These are phyloP conservation scores for Takifugu flavidus DNA, from an alignment of 2,113 vertebrate genomes.

Conservation along the genomic window DNA sequence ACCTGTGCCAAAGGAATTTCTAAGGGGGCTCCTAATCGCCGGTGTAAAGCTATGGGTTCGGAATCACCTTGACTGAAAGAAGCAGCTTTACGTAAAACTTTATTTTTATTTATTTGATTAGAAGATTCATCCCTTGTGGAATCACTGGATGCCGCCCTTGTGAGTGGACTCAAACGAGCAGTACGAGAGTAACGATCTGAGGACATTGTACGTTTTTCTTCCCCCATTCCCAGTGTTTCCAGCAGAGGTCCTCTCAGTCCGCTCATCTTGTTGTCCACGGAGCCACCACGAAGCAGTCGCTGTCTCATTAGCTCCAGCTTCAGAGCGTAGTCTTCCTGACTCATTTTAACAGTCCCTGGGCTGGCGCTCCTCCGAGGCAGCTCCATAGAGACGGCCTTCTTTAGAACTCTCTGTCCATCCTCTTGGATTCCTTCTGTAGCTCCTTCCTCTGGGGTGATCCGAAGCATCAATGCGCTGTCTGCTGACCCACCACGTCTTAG, in stretches of 20 bases:
- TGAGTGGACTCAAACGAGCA: slow-evolving; percentile 75
- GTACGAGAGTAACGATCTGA: slow-evolving; percentile 70
- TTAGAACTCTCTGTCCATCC: slow-evolving; percentile 72
- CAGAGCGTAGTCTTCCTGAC: slow-evolving; percentile 86
- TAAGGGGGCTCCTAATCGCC: slow-evolving; percentile 86
- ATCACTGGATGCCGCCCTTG: slow-evolving; percentile 88
- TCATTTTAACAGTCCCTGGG: slow-evolving; percentile 81
- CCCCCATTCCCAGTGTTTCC: slow-evolving; percentile 85
- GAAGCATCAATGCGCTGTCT: slow-evolving; percentile 83
- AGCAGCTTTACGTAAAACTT: slow-evolving; percentile 87
- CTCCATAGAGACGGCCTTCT: slow-evolving; percentile 88
- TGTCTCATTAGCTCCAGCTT: slow-evolving; percentile 93
- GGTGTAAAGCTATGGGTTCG: slow-evolving; percentile 84
- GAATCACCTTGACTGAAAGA: slow-evolving; percentile 93
- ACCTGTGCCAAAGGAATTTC: slow-evolving; percentile 88
- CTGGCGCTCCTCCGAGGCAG: slow-evolving; percentile 80
- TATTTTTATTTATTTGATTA: slow-evolving; percentile 58
- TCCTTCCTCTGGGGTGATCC: slow-evolving; percentile 65
- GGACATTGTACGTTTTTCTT: slow-evolving; percentile 71
- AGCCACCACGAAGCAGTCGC: slow-evolving; percentile 82
- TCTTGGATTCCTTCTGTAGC: slow-evolving; percentile 56
- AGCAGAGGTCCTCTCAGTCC: slow-evolving; percentile 91
- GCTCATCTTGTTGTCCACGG: slow-evolving; percentile 89
- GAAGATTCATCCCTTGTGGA: slow-evolving; percentile 70
- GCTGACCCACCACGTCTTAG: slow-evolving; percentile 90